Percentiles rank a stretch among this genome's conserved stretches.
Evolutionary conservation across 2,113 vertebrate species (phyloP).

Genomic region (Actenoides hombroni): DNA sequence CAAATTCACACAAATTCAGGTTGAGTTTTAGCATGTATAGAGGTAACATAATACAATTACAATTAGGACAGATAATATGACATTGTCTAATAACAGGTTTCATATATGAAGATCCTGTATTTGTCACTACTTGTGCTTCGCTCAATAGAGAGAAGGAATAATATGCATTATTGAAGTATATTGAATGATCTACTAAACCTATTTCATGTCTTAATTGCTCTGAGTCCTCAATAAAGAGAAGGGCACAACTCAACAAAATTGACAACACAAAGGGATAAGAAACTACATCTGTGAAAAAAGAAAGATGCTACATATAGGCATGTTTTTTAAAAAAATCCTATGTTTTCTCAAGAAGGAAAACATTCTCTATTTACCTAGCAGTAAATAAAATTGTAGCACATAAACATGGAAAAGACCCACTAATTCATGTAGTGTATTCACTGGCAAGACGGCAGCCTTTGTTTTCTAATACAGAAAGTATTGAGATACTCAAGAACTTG

Average conservation of each 20-base stretch:
- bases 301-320: not conserved
- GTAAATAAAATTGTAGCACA: not conserved
- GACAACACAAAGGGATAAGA: not conserved
- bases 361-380: not conserved
- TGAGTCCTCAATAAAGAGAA: not conserved
- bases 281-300: not conserved
- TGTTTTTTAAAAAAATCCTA: not conserved
- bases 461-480: not conserved
- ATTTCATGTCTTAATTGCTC: not conserved
- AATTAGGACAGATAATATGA: not conserved
- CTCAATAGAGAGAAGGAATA: not conserved
- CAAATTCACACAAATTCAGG: not conserved
- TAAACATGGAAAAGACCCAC: not conserved
- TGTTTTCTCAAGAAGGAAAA: not conserved
- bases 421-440: not conserved
- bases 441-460: not conserved
- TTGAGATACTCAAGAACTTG: not conserved
- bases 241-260: not conserved
- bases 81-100: not conserved
- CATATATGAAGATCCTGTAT: not conserved
- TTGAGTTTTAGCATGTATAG: not conserved
- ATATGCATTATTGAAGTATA: not conserved
- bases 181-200: not conserved
- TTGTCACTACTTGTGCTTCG: not conserved
- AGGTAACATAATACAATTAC: not conserved